Evolutionary conservation across 2,797 vertebrate species (phyloP).

Genomic region (Gadopsis bispinosus): DNA sequence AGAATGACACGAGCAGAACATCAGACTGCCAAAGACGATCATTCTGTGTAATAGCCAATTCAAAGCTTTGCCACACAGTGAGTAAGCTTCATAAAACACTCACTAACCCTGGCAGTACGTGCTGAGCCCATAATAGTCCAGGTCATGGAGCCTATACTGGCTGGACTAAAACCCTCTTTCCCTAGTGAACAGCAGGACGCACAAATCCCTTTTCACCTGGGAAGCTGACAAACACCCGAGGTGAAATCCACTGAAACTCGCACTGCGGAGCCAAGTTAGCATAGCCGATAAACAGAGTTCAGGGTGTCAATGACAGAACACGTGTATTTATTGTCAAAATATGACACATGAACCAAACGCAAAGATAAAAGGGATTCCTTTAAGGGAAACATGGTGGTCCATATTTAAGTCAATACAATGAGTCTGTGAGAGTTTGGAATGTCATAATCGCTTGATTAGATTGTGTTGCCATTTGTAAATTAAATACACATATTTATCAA

Average conservation of each 20-base stretch:
- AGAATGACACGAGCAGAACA: constrained; percentile 11
- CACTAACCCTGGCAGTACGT: constrained; percentile 34
- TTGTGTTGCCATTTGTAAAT: background rate
- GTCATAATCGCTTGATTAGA: background rate
- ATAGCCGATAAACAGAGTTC: background rate
- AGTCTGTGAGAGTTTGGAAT: background rate
- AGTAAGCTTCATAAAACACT: constrained; percentile 40
- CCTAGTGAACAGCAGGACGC: constrained; percentile 38
- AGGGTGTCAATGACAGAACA: background rate
- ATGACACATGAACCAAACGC: background rate
- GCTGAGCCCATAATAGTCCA: constrained; percentile 51
- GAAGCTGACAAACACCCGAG: constrained; percentile 14
- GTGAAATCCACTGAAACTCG: constrained; percentile 19
- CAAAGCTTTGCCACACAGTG: constrained; percentile 12
- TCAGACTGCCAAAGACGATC: constrained; percentile 20
- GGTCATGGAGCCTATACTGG: constrained; percentile 27
- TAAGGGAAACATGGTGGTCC: background rate
- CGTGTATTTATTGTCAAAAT: background rate
- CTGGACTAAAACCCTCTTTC: constrained; percentile 46
- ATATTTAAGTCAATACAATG: background rate
- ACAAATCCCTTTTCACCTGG: constrained; percentile 34
- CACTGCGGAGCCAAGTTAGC: background rate
- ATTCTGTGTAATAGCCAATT: constrained; percentile 50
- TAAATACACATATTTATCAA: background rate
- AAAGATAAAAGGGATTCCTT: background rate